A percentile compares a stretch with the other conserved stretches of the same genome.
Conservation (phyloP, 2,888 invertebrate species). For the Tanaodytes sp. region DNA sequence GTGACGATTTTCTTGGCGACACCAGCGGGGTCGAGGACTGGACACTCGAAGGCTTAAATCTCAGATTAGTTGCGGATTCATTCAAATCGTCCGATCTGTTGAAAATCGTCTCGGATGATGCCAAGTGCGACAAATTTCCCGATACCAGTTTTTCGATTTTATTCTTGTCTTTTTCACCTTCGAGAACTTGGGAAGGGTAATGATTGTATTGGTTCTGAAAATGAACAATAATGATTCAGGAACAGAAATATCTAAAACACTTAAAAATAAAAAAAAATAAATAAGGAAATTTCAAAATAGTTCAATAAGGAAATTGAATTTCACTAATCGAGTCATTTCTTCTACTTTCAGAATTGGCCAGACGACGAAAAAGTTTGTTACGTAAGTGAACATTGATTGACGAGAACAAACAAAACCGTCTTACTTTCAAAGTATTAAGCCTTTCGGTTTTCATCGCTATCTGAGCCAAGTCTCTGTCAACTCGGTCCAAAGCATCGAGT, state of each 20-base stretch:
- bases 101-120: constrained; percentile 7
- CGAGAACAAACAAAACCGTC: constrained; percentile 40
- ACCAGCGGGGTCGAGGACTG: constrained; percentile 22
- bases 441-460: constrained; percentile 78
- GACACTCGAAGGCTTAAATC: constrained; percentile 18
- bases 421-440: constrained; percentile 75
- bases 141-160: too few species aligned
- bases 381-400: not conserved
- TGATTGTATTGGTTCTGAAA: too few species aligned
- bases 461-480: constrained; percentile 76
- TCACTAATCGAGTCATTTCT: too few species aligned
- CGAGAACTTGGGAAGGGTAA: too few species aligned
- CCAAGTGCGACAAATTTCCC: not conserved
- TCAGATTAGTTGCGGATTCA: not conserved
- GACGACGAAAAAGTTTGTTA: too few species aligned
- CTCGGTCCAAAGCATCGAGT: constrained; percentile 75
- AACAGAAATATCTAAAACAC: too few species aligned
- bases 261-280: too few species aligned
- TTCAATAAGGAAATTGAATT: too few species aligned
- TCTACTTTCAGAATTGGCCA: too few species aligned
- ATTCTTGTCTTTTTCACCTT: too few species aligned
- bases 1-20: constrained; percentile 21
- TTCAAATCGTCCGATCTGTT: constrained; percentile 1
- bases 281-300: too few species aligned
- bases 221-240: too few species aligned